These are phyloP conservation scores for Lepidurus couesii DNA, from an alignment of 1,140 invertebrate species.

Conservation along the genomic window DNA sequence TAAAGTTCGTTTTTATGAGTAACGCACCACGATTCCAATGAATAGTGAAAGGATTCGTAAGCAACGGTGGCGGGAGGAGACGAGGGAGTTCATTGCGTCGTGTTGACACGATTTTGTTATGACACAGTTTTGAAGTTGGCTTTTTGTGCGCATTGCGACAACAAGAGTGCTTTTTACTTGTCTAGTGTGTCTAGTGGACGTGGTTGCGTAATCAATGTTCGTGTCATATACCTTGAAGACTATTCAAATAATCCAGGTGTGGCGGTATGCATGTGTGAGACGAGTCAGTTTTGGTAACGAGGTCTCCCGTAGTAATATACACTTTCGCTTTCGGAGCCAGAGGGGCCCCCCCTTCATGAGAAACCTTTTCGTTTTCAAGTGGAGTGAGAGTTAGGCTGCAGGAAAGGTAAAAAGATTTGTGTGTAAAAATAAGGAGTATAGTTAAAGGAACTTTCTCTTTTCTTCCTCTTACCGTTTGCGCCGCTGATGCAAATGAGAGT, in stretches of 20 bases:
- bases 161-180: not conserved
- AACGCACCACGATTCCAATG: not conserved
- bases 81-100: too few relatives aligned
- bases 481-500: not conserved
- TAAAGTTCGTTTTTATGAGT: not conserved
- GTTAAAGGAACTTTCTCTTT: not conserved
- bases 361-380: not conserved
- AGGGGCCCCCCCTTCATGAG: not conserved
- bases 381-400: not conserved
- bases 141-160: too few relatives aligned
- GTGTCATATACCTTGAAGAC: not conserved
- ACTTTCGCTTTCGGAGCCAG: slow-evolving; percentile 10
- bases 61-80: not conserved
- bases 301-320: not conserved
- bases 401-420: not conserved
- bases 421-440: not conserved
- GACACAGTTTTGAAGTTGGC: not conserved
- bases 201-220: not conserved
- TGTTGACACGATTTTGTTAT: not conserved
- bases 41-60: not conserved
- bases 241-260: slow-evolving; percentile 3
- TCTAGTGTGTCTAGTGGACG: not conserved
- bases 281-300: not conserved
- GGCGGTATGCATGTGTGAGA: not conserved
- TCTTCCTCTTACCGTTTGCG: not conserved